phyloP scores from a whole-genome alignment of 1,140 invertebrate species.

The Pseudachorutes palmiensis region DNA sequence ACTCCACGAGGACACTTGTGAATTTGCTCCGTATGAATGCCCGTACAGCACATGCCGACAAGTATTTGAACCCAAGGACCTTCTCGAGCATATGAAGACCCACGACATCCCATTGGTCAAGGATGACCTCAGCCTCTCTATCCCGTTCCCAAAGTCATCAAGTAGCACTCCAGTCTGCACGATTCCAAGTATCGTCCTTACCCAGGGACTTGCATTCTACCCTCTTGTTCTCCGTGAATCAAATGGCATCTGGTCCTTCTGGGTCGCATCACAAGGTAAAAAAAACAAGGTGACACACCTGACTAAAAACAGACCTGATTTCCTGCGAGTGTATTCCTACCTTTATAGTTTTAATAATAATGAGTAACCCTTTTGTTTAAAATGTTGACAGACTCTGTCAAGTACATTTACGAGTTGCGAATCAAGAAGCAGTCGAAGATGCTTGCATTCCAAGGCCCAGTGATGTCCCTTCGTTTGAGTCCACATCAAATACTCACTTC shows the following conservation, averaged over 20 bases:
- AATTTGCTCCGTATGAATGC: slow-evolving; percentile 23
- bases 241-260: slow-evolving; percentile 15
- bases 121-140: neutral
- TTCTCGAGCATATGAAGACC: slow-evolving; percentile 14
- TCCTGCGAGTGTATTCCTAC: neutral
- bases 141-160: slow-evolving; percentile 2
- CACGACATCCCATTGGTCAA: slow-evolving; percentile 1
- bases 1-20: slow-evolving; percentile 16
- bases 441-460: slow-evolving; percentile 6
- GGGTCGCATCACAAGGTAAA: slow-evolving; percentile 1
- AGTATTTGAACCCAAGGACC: slow-evolving; percentile 6
- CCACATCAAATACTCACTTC: neutral
- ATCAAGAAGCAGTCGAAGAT: slow-evolving; percentile 12
- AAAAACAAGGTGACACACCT: too few species aligned
- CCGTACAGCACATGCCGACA: slow-evolving; percentile 18
- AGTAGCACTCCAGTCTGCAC: neutral
- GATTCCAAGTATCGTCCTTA: slow-evolving; percentile 16
- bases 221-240: slow-evolving; percentile 8
- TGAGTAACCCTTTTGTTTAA: too few species aligned
- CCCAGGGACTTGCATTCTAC: slow-evolving; percentile 13
- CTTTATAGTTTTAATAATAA: too few species aligned
- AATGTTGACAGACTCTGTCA: neutral
- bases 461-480: neutral
- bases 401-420: slow-evolving; percentile 9
- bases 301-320: too few species aligned